Percentiles rank a stretch among this genome's conserved stretches.
Conservation (phyloP, 2,113 vertebrate genomes). For the Cryptotis parvus region DNA sequence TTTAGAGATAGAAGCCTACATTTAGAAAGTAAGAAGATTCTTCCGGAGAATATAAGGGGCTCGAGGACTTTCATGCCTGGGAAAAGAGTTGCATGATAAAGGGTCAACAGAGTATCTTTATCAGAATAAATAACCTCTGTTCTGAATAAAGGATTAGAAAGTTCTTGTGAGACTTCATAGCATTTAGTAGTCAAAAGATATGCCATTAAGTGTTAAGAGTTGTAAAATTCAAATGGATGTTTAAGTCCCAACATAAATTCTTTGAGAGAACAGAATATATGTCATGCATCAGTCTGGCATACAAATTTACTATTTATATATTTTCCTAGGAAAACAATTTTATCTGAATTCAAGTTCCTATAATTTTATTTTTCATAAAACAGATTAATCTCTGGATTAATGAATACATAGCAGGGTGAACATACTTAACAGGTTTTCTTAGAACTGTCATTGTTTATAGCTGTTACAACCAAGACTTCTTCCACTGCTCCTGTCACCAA, state of each 20-base stretch:
- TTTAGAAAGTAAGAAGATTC: background rate
- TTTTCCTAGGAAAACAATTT: constrained; percentile 29
- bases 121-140: background rate
- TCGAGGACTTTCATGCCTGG: background rate
- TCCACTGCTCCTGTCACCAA: no score
- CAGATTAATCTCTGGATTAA: background rate
- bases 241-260: background rate
- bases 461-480: background rate
- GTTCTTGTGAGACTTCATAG: background rate
- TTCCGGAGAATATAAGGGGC: background rate
- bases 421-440: background rate
- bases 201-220: background rate
- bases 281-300: background rate
- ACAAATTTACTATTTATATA: background rate
- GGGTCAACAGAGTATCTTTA: background rate
- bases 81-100: background rate
- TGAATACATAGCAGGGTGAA: background rate
- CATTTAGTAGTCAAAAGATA: background rate
- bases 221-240: background rate
- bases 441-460: background rate
- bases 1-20: background rate
- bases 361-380: background rate
- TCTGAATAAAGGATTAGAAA: background rate
- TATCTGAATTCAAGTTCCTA: background rate
- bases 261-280: background rate